Conservation (phyloP, 2,888 invertebrate species). For the Dioctria linearis region DNA sequence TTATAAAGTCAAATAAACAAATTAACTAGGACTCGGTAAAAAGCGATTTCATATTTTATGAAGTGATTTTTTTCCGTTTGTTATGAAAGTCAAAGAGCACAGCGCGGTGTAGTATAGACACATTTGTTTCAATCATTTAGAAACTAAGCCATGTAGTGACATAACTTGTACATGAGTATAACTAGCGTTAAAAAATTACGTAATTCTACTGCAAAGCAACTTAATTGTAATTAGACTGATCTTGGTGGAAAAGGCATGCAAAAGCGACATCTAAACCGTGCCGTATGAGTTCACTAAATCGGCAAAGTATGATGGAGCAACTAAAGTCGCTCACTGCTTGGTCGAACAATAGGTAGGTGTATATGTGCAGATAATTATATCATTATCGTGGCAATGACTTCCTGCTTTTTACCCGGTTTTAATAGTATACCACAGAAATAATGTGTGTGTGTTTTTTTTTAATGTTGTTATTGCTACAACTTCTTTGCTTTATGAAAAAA, state of each 20-base stretch:
- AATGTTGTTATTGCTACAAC: not conserved
- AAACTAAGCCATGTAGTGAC: not conserved
- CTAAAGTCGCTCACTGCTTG: not conserved
- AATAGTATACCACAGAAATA: not conserved
- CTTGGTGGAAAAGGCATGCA: constrained; percentile 25
- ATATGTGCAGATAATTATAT: not conserved
- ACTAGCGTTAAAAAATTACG: not conserved
- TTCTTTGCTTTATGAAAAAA: not conserved
- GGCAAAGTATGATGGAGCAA: constrained; percentile 4
- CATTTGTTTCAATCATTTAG: too few relatives aligned
- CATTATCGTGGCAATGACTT: constrained; percentile 11
- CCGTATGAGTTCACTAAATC: constrained; percentile 28
- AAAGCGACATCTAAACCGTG: not conserved
- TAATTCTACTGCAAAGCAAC: constrained; percentile 1
- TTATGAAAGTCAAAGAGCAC: too few relatives aligned
- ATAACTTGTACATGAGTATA: not conserved
- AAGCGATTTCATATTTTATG: too few relatives aligned
- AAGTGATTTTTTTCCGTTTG: too few relatives aligned
- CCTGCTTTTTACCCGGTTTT: not conserved
- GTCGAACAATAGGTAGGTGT: too few relatives aligned
- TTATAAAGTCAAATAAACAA: too few relatives aligned
- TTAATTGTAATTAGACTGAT: constrained; percentile 43
- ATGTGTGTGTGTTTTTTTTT: not conserved
- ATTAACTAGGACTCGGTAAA: too few relatives aligned
- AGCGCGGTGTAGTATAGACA: too few relatives aligned